A percentile compares a stretch with the other conserved stretches of the same genome.
phyloP scores from a whole-genome alignment of 2,888 invertebrate species.

The Tineola bisselliella region DNA sequence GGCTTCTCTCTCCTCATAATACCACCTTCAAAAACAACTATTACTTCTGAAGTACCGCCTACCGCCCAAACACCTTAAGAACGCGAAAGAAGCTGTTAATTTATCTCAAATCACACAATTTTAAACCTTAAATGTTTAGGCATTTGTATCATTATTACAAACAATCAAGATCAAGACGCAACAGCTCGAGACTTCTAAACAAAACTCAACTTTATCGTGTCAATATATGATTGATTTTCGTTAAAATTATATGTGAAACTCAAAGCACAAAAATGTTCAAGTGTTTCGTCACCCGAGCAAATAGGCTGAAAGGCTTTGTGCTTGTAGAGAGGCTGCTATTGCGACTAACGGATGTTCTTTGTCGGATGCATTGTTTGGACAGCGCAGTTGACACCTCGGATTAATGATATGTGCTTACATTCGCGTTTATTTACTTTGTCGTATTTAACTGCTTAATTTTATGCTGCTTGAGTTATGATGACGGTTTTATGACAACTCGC shows the following conservation, averaged over 20 bases:
- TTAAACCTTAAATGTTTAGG: conserved; percentile 5
- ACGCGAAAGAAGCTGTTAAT: background rate
- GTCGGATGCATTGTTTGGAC: conserved; percentile 41
- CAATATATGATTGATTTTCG: conserved; percentile 26
- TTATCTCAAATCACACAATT: conserved; percentile 10
- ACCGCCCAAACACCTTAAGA: conserved; percentile 14
- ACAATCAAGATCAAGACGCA: background rate
- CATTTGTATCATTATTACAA: background rate
- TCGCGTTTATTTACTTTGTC: conserved; percentile 8
- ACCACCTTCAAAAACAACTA: conserved; percentile 10
- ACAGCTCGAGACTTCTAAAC: conserved; percentile 16
- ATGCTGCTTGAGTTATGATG: conserved; percentile 12
- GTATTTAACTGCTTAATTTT: conserved; percentile 3
- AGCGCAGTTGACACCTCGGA: conserved; percentile 44
- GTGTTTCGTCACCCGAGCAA: conserved; percentile 48
- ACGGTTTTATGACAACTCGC: background rate
- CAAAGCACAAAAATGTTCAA: conserved; percentile 40
- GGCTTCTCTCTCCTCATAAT: conserved; percentile 4
- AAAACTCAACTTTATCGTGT: conserved; percentile 24
- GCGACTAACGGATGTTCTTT: conserved; percentile 43
- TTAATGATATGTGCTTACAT: conserved; percentile 31
- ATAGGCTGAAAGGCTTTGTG: conserved; percentile 48
- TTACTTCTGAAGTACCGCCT: conserved; percentile 16
- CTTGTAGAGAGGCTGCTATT: conserved; percentile 24
- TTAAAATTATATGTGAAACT: background rate